These are phyloP conservation scores for Hedychridium roseum DNA, from an alignment of 2,888 invertebrate genomes.

Conservation along the genomic window DNA sequence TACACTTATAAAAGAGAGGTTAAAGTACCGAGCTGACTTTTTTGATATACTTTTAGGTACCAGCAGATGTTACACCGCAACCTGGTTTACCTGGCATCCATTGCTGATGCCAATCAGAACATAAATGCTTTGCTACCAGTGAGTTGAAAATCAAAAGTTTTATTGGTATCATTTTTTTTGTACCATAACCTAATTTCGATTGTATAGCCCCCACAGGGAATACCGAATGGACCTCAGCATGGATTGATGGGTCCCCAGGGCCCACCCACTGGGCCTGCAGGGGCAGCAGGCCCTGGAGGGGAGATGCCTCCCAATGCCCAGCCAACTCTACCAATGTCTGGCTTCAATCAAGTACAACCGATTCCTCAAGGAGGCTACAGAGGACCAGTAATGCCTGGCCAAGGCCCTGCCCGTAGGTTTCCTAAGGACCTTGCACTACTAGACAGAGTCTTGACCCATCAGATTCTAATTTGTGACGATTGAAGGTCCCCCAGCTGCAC, in stretches of 20 bases:
- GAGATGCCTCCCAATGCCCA: conserved; percentile 60
- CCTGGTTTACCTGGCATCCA: conserved; percentile 92
- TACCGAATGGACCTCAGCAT: conserved; percentile 63
- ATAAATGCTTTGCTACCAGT: conserved; percentile 89
- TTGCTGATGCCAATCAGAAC: conserved; percentile 96
- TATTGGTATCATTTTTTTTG: conserved; percentile 22
- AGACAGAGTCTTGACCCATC: too few species aligned
- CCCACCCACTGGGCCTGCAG: conserved; percentile 57
- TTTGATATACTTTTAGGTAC: conserved; percentile 64
- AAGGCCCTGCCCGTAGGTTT: conserved; percentile 66
- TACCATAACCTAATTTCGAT: too few species aligned
- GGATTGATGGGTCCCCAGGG: conserved; percentile 63
- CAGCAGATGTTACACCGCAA: conserved; percentile 95
- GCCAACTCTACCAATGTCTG: conserved; percentile 59
- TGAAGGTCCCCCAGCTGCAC: conserved; percentile 66
- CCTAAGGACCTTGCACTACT: too few species aligned
- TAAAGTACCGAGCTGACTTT: conserved; percentile 2
- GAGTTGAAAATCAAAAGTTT: conserved; percentile 51
- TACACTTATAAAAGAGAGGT: not conserved
- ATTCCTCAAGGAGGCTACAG: conserved; percentile 64
- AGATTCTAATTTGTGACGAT: not conserved
- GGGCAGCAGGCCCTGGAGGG: conserved; percentile 54
- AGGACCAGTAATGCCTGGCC: conserved; percentile 69
- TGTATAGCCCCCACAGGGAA: conserved; percentile 72
- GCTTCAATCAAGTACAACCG: conserved; percentile 60